Percentiles rank a stretch among this genome's conserved stretches.
These are phyloP conservation scores for Taxidea taxus DNA, from an alignment of 2,113 vertebrate species.

Conservation along the genomic window DNA sequence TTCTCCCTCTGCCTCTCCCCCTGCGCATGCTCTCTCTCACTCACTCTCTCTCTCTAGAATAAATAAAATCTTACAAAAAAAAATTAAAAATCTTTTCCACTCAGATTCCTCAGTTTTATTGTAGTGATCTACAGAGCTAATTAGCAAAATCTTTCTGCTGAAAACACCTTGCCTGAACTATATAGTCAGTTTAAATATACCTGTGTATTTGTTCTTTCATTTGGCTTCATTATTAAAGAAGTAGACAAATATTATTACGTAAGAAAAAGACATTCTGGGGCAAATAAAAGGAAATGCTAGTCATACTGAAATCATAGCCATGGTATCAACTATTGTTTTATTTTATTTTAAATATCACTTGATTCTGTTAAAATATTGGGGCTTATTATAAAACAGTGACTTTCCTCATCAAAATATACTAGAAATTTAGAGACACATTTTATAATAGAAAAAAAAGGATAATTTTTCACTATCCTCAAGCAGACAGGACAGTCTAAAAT, in stretches of 20 bases:
- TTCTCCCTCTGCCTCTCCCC: not conserved
- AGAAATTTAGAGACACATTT: not conserved
- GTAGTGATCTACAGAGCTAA: not conserved
- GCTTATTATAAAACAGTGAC: not conserved
- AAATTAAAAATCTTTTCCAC: not conserved
- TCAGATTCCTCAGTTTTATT: not conserved
- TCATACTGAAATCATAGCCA: not conserved
- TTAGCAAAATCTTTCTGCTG: not conserved
- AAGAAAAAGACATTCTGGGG: not conserved
- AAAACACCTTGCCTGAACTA: not conserved
- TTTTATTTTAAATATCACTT: constrained; percentile 12
- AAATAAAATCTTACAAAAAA: not conserved
- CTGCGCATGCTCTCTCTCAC: not conserved
- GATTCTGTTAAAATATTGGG: not conserved
- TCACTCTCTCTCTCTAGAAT: not conserved
- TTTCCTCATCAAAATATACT: not conserved
- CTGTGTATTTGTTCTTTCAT: not conserved
- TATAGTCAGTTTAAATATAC: not conserved
- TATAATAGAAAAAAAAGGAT: not conserved
- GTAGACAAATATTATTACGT: not conserved
- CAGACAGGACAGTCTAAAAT: not conserved
- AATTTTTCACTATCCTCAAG: not conserved
- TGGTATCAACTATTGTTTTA: not conserved
- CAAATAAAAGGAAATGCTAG: not conserved
- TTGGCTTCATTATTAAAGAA: not conserved